These are phyloP conservation scores for Cremastinae sp. DNA, from an alignment of 2,888 invertebrate species.

Conservation along the genomic window DNA sequence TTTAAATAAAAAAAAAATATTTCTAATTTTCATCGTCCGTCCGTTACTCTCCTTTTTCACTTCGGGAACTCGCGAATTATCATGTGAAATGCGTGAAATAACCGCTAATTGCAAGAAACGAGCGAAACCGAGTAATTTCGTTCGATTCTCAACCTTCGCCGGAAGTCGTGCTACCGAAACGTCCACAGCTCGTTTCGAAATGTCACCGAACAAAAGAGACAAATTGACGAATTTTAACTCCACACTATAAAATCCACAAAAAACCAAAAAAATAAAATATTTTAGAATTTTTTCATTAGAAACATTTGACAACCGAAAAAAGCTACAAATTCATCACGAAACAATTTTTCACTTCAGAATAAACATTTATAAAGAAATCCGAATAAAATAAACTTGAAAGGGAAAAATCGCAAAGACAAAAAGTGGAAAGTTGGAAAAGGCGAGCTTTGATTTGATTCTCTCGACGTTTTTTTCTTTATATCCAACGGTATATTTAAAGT, in stretches of 20 bases:
- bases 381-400: too few species aligned
- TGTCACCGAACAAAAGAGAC: too few species aligned
- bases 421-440: constrained; percentile 70
- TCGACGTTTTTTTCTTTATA: constrained; percentile 39
- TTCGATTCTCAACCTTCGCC: constrained; percentile 26
- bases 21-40: constrained; percentile 27
- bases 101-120: constrained; percentile 72
- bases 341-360: too few species aligned
- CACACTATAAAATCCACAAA: too few species aligned
- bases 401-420: constrained; percentile 49
- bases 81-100: constrained; percentile 55
- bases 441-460: constrained; percentile 73
- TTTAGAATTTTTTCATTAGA: too few species aligned
- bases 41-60: constrained; percentile 1
- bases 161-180: constrained; percentile 25
- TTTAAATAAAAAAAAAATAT: too few species aligned
- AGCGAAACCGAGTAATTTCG: constrained; percentile 42
- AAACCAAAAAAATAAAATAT: too few species aligned
- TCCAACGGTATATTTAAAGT: constrained; percentile 72
- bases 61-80: constrained; percentile 53
- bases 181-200: too few species aligned
- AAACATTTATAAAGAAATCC: too few species aligned
- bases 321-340: too few species aligned
- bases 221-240: too few species aligned
- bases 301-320: too few species aligned